Base-by-base conservation (phyloP, 2,888 invertebrate species). In the Hylaea fasciaria region DNA sequence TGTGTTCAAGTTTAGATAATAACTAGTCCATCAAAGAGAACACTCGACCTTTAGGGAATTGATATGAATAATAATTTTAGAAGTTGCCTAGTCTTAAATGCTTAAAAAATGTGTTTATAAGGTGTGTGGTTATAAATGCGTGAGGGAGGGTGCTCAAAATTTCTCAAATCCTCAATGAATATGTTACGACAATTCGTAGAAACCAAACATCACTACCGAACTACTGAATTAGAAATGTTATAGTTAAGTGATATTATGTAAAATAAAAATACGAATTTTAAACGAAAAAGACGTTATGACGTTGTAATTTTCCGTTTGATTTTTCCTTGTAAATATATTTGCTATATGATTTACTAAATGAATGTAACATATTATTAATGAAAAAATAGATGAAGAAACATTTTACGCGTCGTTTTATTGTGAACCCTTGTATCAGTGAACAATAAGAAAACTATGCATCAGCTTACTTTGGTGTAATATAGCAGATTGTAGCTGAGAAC, bases 261-360 rank as follows among this genome's bases (percentile, higher is more conserved):
- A 89, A 84, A 91, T 90, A 91, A 89, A 86, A 87, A 87, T 89
- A 92, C 93, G 93, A 92, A 93, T 92, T 92, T 92, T 91, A 91
- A 91, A 88, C 76, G 75, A 78, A 79, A 86, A 90, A 85, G 81
- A 80, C 90, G 91, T 91, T 91, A 78, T 83, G 71, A 85, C 86
- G 86, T 89, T 87, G 83, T 83, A 76, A 84, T 82, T 87, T 83
- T 90, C 86, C 79, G 86, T 92, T 92, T 89, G 72, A 81, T 85
- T 91, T 80, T 87, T 89, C 91, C 89, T 87, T 93, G 92, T 93
- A 93, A 91, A 93, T 92, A 79, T 85, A 91, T 90, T 91, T 90
- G 92, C 91, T 91, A 87, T 92, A 91, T 92, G 85, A 91, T 92
- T 91, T 89, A 90, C 83, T 88, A 89, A 88, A 91, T 91, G 89